Conservation (phyloP, 2,113 vertebrate genomes). For the Hiodon tergisus region DNA sequence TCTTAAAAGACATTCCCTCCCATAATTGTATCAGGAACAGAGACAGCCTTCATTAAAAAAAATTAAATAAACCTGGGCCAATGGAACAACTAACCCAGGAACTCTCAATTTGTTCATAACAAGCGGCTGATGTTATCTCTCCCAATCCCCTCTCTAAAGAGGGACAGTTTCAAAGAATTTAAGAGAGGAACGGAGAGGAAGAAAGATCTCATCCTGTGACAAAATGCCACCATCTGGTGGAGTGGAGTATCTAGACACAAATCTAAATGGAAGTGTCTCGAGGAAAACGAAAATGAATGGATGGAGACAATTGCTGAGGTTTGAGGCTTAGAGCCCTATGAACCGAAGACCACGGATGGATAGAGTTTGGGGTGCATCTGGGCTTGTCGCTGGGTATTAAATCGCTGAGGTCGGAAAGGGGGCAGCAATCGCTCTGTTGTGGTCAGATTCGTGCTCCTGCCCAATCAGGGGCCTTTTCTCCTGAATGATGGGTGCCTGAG, state of each 20-base stretch:
- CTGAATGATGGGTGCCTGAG: not conserved
- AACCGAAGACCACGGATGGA: constrained; percentile 16
- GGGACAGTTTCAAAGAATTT: not conserved
- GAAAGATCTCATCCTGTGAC: constrained; percentile 6
- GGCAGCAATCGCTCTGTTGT: constrained; percentile 11
- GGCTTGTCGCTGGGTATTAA: not conserved
- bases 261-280: constrained; percentile 25
- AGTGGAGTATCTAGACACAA: constrained; percentile 22
- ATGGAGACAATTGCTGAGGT: constrained; percentile 10
- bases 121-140: constrained; percentile 16
- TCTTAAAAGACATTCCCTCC: constrained; percentile 7
- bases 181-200: not conserved
- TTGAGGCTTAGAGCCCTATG: not conserved
- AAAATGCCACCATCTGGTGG: not conserved
- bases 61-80: not conserved
- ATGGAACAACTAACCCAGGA: not conserved
- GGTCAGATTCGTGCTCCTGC: not conserved
- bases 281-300: constrained; percentile 10
- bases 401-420: not conserved
- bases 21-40: constrained; percentile 4
- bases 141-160: not conserved
- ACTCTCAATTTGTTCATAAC: constrained; percentile 7
- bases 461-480: not conserved
- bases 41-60: constrained; percentile 8
- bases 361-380: not conserved